These are phyloP conservation scores for Porites lobata DNA, from an alignment of 92 coral and sea anemone species.

Conservation along the genomic window DNA sequence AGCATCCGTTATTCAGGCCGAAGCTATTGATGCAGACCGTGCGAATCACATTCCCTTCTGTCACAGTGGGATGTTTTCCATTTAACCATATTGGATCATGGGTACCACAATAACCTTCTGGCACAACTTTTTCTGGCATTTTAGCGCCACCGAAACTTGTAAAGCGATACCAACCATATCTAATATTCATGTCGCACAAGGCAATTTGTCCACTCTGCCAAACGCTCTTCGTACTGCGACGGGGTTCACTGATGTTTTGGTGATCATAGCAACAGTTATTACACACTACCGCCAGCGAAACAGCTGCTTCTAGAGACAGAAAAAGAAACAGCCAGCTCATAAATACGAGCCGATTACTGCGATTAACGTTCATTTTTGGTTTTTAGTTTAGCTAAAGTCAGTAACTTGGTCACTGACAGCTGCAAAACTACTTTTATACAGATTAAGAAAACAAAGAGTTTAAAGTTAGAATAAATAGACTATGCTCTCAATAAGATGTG, in stretches of 20 bases:
- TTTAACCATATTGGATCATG: constrained; percentile 8
- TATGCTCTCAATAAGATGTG: too few species aligned
- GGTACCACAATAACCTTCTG: constrained; percentile 14
- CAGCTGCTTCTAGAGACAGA: too few species aligned
- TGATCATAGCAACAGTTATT: constrained; percentile 5
- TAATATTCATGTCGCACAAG: constrained; percentile 7
- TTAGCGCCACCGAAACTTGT: constrained; percentile 16
- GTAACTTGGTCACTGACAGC: too few species aligned
- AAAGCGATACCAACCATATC: constrained; percentile 47
- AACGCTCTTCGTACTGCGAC: constrained; percentile 20
- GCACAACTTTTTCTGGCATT: constrained; percentile 7
- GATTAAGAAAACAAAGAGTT: too few species aligned
- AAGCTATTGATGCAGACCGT: constrained; percentile 12
- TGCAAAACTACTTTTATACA: too few species aligned
- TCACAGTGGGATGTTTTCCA: not conserved
- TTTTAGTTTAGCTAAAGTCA: too few species aligned
- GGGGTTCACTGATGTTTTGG: constrained; percentile 3
- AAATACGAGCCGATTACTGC: too few species aligned
- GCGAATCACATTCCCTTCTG: constrained; percentile 1
- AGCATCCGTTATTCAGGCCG: not conserved
- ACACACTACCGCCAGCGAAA: too few species aligned
- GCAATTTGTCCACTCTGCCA: constrained; percentile 20
- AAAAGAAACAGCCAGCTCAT: too few species aligned
- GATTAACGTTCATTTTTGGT: too few species aligned
- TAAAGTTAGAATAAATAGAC: too few species aligned